These are phyloP conservation scores for Amiota mariae DNA, from an alignment of 2,888 invertebrate genomes.

Conservation along the genomic window DNA sequence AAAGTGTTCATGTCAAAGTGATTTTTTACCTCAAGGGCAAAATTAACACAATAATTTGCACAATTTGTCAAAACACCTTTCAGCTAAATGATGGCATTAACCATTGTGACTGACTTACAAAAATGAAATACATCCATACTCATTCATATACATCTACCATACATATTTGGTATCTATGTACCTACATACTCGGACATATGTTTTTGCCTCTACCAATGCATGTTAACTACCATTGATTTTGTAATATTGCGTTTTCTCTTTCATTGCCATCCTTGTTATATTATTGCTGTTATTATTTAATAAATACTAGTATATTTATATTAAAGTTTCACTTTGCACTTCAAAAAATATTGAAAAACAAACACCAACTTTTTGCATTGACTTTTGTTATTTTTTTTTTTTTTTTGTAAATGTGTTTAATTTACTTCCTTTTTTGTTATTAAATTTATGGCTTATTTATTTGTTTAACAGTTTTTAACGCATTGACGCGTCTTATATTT, in stretches of 20 bases:
- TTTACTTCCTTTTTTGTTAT: background rate
- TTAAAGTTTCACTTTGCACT: no score
- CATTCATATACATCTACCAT: conserved; percentile 23
- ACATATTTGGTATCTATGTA: no score
- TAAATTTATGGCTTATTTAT: background rate
- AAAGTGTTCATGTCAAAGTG: conserved; percentile 59
- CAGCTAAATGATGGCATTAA: conserved; percentile 61
- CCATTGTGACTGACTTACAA: conserved; percentile 37
- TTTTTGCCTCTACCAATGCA: background rate
- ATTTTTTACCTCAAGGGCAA: conserved; percentile 68
- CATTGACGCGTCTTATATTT: background rate
- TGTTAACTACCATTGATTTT: background rate
- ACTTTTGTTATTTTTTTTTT: background rate
- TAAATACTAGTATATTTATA: no score
- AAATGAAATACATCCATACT: conserved; percentile 43
- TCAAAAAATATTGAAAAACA: no score
- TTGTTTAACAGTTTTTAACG: conserved; percentile 9
- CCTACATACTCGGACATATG: conserved; percentile 22
- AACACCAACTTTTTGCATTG: background rate
- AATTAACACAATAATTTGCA: conserved; percentile 70
- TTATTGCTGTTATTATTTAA: no score
- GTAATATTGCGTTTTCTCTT: background rate
- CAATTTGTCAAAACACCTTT: conserved; percentile 69
- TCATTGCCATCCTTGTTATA: background rate
- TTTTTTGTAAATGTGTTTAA: background rate